Base-by-base conservation (phyloP, 1,140 invertebrate genomes). In the Apis laboriosa region DNA sequence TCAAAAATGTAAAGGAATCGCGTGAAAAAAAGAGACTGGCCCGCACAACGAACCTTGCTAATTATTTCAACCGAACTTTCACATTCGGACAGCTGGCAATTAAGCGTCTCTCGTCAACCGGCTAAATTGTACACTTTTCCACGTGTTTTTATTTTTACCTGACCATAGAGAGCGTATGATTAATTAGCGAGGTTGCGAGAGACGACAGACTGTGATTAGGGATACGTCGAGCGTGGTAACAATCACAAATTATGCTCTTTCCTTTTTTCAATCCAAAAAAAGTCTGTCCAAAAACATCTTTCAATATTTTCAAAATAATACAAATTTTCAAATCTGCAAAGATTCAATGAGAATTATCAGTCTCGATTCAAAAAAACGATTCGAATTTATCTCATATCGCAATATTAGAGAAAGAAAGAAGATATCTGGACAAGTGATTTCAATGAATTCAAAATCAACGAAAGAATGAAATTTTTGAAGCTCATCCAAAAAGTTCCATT, bases 181-280 rank as follows among this genome's bases (percentile, higher is more conserved):
- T 80, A 80, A 80, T 80, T 80, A 74, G 61, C 60, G 9, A 24
- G 13, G 7, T n/a, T 7, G 28, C 8, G 24, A 74, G 19, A 17
- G 51, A 28, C 28, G 58, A 56, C 78, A 76, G 60, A 53, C 72
- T 66, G 55, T 67, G 79, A 81, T 81, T 76, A 80, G 28, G 34
- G 34, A 34, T 49, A 68, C 75, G n/a, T 53, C 8, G 55, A 75
- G 60, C 28, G 2, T 56, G 21, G 21, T 8, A 73, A 64, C 28
- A 64, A 80, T 80, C 53, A 43, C 55, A 17, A 21, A 60, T 71
- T 55, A 51, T 19, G n/a, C n/a, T 15, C 8, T 4, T 81, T 81
- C 9, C 63, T 68, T 68, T 76, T 60, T 11, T 11, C 13, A 15
- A 21, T 12, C 7, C 8, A 15, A 51, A 63, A 55, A 43, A 43